A percentile compares a stretch with the other conserved stretches of the same genome.
Evolutionary conservation across 2,113 vertebrate genomes (phyloP).

Genomic region (Clinocottus analis): DNA sequence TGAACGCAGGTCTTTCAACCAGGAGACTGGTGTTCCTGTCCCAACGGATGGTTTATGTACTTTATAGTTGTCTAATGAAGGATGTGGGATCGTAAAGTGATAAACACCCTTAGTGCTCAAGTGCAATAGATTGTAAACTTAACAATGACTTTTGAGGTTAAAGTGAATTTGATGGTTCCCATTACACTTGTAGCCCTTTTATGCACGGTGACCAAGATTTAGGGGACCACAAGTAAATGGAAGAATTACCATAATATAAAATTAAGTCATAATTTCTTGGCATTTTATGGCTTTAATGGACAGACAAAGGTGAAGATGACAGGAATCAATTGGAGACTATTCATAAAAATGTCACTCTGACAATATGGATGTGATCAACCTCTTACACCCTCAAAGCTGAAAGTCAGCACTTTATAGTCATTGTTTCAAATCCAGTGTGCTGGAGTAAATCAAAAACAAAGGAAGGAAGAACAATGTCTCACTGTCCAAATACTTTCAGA

Average conservation of each 20-base stretch:
- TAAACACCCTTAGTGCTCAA: neutral
- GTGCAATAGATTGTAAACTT: slow-evolving; percentile 5
- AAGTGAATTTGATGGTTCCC: neutral
- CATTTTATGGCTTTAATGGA: neutral
- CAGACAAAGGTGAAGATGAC: neutral
- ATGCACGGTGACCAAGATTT: neutral
- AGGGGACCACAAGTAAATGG: neutral
- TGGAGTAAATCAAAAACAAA: slow-evolving; percentile 22
- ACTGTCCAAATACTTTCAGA: slow-evolving; percentile 18
- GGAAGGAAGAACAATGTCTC: slow-evolving; percentile 21
- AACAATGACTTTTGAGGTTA: neutral
- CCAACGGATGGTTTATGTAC: too few species aligned
- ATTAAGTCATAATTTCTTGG: neutral
- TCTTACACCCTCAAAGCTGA: neutral
- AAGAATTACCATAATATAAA: neutral
- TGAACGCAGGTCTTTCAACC: too few species aligned
- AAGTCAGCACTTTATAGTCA: slow-evolving; percentile 28
- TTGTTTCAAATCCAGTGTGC: slow-evolving; percentile 18
- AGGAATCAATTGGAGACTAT: neutral
- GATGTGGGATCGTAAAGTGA: neutral
- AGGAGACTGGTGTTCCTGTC: too few species aligned
- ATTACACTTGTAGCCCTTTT: neutral
- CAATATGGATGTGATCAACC: slow-evolving; percentile 2
- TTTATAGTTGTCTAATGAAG: neutral
- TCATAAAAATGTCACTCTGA: neutral